Evolutionary conservation across 2,888 invertebrate genomes (phyloP).

Genomic region (Macrophya alboannulata): DNA sequence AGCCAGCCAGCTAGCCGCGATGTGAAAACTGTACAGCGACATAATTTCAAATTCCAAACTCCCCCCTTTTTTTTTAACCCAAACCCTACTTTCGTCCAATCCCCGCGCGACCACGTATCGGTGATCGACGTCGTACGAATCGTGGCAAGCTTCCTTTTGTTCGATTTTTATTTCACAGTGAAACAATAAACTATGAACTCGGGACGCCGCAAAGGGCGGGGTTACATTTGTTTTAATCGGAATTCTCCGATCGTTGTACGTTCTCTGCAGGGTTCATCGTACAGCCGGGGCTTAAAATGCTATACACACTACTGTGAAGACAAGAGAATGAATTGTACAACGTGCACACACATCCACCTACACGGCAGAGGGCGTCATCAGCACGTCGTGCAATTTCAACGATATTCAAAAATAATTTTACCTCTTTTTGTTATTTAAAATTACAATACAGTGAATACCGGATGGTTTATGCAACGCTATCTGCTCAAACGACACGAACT

Average conservation of each 20-base stretch:
- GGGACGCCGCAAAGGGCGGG: slow-evolving; percentile 46
- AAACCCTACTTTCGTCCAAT: slow-evolving; percentile 37
- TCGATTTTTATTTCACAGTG: slow-evolving; percentile 14
- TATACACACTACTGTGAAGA: background rate
- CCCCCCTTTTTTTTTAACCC: slow-evolving; percentile 18
- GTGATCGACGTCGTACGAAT: slow-evolving; percentile 50
- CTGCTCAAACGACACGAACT: background rate
- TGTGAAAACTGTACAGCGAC: slow-evolving; percentile 44
- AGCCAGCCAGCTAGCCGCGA: slow-evolving; percentile 5
- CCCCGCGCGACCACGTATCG: slow-evolving; percentile 44
- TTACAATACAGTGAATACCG: slow-evolving; percentile 17
- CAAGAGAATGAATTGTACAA: slow-evolving; percentile 36
- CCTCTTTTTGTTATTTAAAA: background rate
- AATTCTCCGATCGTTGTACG: slow-evolving; percentile 43
- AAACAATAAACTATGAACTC: slow-evolving; percentile 53
- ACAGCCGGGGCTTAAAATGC: background rate
- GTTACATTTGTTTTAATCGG: slow-evolving; percentile 57
- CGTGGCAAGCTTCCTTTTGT: slow-evolving; percentile 31
- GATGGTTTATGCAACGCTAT: background rate
- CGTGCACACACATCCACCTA: background rate
- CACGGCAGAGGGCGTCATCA: slow-evolving; percentile 11
- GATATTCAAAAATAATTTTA: background rate
- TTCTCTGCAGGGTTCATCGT: slow-evolving; percentile 10
- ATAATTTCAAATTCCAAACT: slow-evolving; percentile 47
- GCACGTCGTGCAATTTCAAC: slow-evolving; percentile 7